Evolutionary conservation across 2,888 invertebrate genomes (phyloP), one percentile per base, ranked within the genome.

Genomic region (Rhagophthalmus giganteus): DNA sequence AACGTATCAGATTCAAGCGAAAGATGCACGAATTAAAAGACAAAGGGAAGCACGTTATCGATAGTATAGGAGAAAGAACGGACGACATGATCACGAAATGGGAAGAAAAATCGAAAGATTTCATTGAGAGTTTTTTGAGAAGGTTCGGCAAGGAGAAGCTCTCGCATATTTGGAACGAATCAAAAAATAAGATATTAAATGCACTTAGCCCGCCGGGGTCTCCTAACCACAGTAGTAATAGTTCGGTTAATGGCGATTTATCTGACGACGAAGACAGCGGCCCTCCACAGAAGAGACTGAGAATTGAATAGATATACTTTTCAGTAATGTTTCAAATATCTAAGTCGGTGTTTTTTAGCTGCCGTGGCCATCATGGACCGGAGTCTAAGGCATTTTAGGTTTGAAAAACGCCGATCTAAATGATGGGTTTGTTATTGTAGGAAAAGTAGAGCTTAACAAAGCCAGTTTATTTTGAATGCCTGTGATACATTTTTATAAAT

Each of bases 91-190:
- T 97, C 12, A 87, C 87, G 56, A 94, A 93, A 69, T 98, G 98
- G 98, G 96, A 96, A 76, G 95, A 95, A 73, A 94, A 92, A 73
- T 95, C 95, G 0, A 86, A 95, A 56, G 97, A 98, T 72, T 87
- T 97, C 70, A 93, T 98, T 61, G 90, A 93, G 70, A 90, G 92
- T 61, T 99, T 98, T 76, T 81, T 97, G 11, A 82, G 93, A 57
- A 80, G 96, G 57, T 98, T 99, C 77, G 94, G 94, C 9, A 84
- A 88, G 39, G 90, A 90, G 71, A 79, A 87, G 63, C 71, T 90
- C 77, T 86, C 88, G 57, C 86, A 83, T 69, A 89, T 94, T 66
- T 91, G 93, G 88, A 87, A 88, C 71, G 91, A 93, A 75, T 86
- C 91, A 24, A 92, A 92, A 74, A 90, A 89, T 12, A 84, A 88